These are phyloP conservation scores for Schizaphis graminum DNA, from an alignment of 2,888 invertebrate species.

Conservation along the genomic window DNA sequence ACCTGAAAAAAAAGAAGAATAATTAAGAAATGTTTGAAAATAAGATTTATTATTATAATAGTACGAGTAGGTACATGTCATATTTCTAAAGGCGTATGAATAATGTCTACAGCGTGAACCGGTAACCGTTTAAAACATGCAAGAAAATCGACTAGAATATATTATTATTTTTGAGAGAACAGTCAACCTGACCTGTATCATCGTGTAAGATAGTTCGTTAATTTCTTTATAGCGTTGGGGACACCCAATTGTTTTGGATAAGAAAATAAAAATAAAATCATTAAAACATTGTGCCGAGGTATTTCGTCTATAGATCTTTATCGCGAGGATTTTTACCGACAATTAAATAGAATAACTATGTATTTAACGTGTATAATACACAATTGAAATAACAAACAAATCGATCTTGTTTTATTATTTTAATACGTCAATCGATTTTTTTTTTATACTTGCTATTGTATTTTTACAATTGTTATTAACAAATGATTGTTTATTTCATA, in stretches of 20 bases:
- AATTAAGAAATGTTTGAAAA: background rate
- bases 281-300: background rate
- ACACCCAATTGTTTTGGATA: background rate
- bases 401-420: background rate
- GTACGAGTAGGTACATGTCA: background rate
- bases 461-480: background rate
- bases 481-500: background rate
- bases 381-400: too few relatives aligned
- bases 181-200: too few relatives aligned
- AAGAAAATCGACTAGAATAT: background rate
- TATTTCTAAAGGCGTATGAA: background rate
- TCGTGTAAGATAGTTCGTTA: too few relatives aligned
- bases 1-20: conserved; percentile 18
- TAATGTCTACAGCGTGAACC: background rate
- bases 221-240: too few relatives aligned
- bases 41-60: background rate
- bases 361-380: too few relatives aligned
- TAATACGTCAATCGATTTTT: background rate
- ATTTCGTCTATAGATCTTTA: background rate
- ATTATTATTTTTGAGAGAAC: background rate
- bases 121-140: background rate
- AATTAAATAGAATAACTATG: background rate
- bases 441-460: background rate
- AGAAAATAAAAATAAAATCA: background rate
- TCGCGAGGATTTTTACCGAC: background rate